Conservation (phyloP, 2,797 vertebrate genomes). For the Galagoides demidoff region DNA sequence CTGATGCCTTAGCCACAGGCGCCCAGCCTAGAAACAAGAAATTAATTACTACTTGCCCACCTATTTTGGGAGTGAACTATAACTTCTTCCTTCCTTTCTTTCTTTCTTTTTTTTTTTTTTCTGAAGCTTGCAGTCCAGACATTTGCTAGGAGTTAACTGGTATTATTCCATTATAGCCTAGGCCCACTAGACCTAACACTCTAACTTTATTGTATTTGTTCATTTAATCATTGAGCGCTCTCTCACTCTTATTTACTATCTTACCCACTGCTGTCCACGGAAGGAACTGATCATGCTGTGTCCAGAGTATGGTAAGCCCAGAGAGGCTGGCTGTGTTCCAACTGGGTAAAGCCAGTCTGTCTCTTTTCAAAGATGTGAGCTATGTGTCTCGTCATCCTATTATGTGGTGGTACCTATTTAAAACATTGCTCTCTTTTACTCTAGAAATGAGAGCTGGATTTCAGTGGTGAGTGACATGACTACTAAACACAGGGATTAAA, state of each 20-base stretch:
- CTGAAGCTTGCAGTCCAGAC: too few species aligned
- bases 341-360: not conserved
- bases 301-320: not conserved
- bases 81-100: too few species aligned
- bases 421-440: constrained; percentile 1
- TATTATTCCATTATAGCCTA: too few species aligned
- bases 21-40: too few species aligned
- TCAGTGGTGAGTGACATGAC: constrained; percentile 45
- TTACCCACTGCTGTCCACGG: not conserved
- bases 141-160: too few species aligned
- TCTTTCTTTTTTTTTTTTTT: too few species aligned
- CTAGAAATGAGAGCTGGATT: constrained; percentile 37
- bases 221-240: not conserved
- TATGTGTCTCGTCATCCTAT: constrained; percentile 35
- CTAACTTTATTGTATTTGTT: not conserved
- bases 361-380: constrained; percentile 7
- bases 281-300: not conserved
- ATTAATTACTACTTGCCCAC: too few species aligned
- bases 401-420: constrained; percentile 42
- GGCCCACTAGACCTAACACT: too few species aligned
- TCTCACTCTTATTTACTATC: not conserved
- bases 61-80: too few species aligned
- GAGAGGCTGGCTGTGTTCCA: not conserved
- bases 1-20: too few species aligned
- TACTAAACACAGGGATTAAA: constrained; percentile 56